Evolutionary conservation across 2,113 vertebrate genomes (phyloP).

Genomic region (Eleginops maclovinus): DNA sequence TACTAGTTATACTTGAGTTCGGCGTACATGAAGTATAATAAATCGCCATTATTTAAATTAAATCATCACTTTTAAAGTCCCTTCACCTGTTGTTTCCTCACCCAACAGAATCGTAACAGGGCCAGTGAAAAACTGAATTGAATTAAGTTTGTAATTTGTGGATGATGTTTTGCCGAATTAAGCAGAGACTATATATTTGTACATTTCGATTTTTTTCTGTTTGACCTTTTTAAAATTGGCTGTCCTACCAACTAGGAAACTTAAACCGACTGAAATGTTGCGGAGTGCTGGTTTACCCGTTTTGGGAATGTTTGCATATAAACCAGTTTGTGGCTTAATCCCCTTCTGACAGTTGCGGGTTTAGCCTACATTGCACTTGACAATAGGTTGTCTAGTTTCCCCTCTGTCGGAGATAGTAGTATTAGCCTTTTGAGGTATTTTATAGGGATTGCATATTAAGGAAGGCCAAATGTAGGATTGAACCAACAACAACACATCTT

Average conservation of each 20-base stretch:
- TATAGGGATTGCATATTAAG: not conserved
- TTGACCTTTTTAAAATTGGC: not conserved
- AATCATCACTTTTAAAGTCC: not conserved
- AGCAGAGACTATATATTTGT: not conserved
- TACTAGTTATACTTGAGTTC: not conserved
- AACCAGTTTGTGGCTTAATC: constrained; percentile 18
- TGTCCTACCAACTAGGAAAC: too few relatives aligned
- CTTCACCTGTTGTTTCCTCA: constrained; percentile 48
- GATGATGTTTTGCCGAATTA: not conserved
- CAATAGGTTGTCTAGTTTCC: not conserved
- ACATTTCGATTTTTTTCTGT: not conserved
- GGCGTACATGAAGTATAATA: not conserved
- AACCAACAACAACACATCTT: not conserved
- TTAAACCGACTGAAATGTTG: not conserved
- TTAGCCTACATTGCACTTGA: constrained; percentile 45
- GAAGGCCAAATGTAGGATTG: not conserved
- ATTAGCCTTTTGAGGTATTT: not conserved
- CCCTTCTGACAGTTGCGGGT: constrained; percentile 35
- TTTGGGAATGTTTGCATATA: constrained; percentile 24
- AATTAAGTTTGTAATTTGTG: fast-evolving
- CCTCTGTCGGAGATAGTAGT: not conserved
- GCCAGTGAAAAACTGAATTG: not conserved
- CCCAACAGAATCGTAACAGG: not conserved
- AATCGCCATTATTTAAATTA: not conserved
- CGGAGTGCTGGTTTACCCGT: not conserved